phyloP scores from a whole-genome alignment of 2,113 vertebrate species.

The mouse (Mus musculus) region GRCm39 chr5:119163001-119163500 shows the following conservation, averaged over 20 bases:
- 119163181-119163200: background rate
- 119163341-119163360: background rate
- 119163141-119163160: background rate
- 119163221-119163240: background rate
- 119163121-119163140: background rate
- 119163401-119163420: background rate
- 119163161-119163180: background rate
- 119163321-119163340: background rate
- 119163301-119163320: background rate
- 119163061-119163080: too few relatives aligned
- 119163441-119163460: background rate
- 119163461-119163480: background rate
- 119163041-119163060: background rate
- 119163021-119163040: too few relatives aligned
- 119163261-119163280: background rate
- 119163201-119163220: background rate
- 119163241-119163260: background rate
- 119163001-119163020: background rate
- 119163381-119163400: background rate
- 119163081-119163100: background rate
- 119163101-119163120: background rate
- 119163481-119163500: background rate
- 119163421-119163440: constrained; percentile 11
- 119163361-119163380: background rate
- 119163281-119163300: fast-evolving